Conservation (phyloP, 2,113 vertebrate species). For the Calyptomena viridis region DNA sequence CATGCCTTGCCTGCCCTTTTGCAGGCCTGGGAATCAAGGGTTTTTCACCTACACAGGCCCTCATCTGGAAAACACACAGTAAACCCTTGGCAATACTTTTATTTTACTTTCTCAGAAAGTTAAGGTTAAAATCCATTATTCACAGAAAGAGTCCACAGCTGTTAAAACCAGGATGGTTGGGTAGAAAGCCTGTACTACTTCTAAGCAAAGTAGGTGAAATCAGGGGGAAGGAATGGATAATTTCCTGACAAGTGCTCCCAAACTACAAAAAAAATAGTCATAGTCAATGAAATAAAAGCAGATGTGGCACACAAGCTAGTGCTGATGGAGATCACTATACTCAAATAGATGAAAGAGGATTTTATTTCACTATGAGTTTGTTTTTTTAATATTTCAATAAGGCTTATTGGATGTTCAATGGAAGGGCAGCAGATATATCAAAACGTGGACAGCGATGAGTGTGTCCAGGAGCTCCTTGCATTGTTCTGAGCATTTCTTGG, state of each 20-base stretch:
- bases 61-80: background rate
- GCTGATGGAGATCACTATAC: background rate
- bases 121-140: background rate
- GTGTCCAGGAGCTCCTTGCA: background rate
- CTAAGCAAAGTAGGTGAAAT: background rate
- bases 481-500: background rate
- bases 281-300: background rate
- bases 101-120: background rate
- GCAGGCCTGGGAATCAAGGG: background rate
- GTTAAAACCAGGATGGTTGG: background rate
- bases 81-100: background rate
- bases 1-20: fast-evolving
- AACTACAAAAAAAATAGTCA: background rate
- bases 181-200: background rate
- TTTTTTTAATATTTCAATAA: background rate
- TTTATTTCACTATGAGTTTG: background rate
- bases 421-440: background rate
- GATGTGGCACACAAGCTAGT: background rate
- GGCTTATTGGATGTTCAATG: background rate
- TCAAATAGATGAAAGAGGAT: background rate
- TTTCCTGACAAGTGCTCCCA: background rate
- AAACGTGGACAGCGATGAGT: fast-evolving
- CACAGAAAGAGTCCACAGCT: background rate
- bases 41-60: background rate
- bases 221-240: background rate